Evolutionary conservation across 1,140 invertebrate species (phyloP).

Genomic region (Neodiprion virginianus): DNA sequence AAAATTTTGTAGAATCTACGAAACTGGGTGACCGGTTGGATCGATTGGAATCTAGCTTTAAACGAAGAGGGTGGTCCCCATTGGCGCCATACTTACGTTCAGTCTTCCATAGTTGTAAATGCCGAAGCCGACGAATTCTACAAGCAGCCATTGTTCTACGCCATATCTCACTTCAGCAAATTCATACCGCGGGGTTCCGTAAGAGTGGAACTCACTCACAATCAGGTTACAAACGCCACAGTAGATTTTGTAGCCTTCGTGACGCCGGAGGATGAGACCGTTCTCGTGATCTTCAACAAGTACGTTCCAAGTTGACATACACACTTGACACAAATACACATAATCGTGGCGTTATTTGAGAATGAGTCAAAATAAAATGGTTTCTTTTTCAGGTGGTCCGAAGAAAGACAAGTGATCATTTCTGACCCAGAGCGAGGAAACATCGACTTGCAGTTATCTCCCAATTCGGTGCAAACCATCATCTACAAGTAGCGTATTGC

Average conservation of each 20-base stretch:
- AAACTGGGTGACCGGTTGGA: conserved; percentile 76
- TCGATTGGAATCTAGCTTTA: conserved; percentile 90
- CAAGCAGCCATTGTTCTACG: conserved; percentile 90
- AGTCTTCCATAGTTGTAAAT: conserved; percentile 81
- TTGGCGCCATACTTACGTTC: conserved; percentile 80
- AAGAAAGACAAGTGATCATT: conserved; percentile 20
- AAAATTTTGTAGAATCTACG: conserved; percentile 69
- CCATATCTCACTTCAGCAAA: conserved; percentile 86
- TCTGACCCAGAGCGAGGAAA: conserved; percentile 20
- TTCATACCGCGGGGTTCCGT: conserved; percentile 74
- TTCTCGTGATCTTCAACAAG: conserved; percentile 71
- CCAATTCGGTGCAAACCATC: conserved; percentile 34
- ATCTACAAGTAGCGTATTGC: conserved; percentile 23
- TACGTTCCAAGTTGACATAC: conserved; percentile 49
- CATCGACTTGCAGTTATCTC: conserved; percentile 23
- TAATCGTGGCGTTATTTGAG: no score
- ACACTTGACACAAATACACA: no score
- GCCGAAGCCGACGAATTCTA: conserved; percentile 74
- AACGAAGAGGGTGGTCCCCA: conserved; percentile 82
- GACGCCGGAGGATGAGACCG: conserved; percentile 64
- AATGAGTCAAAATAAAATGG: no score
- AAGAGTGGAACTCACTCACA: conserved; percentile 47
- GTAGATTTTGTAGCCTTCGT: conserved; percentile 59
- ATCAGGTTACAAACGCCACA: conserved; percentile 40
- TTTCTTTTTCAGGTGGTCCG: not conserved